Conservation (phyloP, 2,797 vertebrate species). For the Oophaga sylvatica region DNA sequence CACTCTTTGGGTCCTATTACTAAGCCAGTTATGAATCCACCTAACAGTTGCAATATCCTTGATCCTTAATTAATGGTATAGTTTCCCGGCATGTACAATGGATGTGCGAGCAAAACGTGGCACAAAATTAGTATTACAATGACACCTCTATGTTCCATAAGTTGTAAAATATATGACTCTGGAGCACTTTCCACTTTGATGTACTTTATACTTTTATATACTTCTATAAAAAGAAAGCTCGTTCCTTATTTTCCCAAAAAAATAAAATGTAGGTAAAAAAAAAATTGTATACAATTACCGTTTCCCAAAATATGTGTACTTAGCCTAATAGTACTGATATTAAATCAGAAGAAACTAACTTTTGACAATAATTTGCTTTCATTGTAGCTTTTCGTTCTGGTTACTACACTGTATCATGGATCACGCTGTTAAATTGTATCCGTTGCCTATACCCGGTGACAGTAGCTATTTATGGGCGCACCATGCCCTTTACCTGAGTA, state of each 20-base stretch:
- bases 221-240: background rate
- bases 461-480: constrained; percentile 10
- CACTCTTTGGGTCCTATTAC: no score
- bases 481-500: constrained; percentile 4
- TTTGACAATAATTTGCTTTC: constrained; percentile 7
- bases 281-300: background rate
- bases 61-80: background rate
- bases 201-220: background rate
- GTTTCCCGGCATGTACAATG: background rate
- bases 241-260: background rate
- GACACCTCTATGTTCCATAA: background rate
- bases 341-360: background rate
- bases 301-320: background rate
- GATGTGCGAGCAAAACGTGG: background rate
- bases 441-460: constrained; percentile 1
- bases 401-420: background rate
- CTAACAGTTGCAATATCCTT: no score
- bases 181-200: background rate
- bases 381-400: background rate
- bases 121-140: background rate
- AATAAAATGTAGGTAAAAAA: background rate
- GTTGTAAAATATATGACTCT: background rate
- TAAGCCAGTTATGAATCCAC: no score
- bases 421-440: constrained; percentile 21
- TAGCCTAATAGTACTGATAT: background rate